phyloP scores from a whole-genome alignment of 2,888 invertebrate genomes.

The Charanyca ferruginea region DNA sequence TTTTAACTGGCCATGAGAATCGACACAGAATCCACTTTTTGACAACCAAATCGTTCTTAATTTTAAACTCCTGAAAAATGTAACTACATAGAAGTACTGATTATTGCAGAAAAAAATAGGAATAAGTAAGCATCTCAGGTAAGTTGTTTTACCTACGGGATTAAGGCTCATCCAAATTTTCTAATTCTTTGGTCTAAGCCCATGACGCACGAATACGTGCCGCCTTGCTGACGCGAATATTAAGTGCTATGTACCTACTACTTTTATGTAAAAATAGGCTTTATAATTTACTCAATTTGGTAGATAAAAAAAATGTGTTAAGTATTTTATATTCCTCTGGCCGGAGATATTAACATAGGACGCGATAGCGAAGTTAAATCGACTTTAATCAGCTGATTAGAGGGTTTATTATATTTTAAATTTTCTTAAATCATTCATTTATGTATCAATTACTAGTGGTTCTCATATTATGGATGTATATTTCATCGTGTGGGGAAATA shows the following conservation, averaged over 20 bases:
- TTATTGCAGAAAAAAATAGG: not conserved
- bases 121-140: not conserved
- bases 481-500: constrained; percentile 40
- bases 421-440: constrained; percentile 24
- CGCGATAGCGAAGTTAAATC: constrained; percentile 54
- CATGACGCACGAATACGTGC: constrained; percentile 78
- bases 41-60: not conserved
- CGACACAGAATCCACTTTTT: not conserved
- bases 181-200: constrained; percentile 50
- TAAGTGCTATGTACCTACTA: constrained; percentile 74
- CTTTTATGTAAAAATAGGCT: constrained; percentile 67
- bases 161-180: constrained; percentile 55
- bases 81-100: not conserved
- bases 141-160: not conserved
- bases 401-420: constrained; percentile 49
- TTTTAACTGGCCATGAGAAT: not conserved
- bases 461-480: constrained; percentile 40
- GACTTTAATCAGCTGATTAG: constrained; percentile 47
- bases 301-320: constrained; percentile 51
- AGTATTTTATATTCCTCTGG: constrained; percentile 59
- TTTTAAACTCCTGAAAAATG: not conserved
- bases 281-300: constrained; percentile 66
- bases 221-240: constrained; percentile 81
- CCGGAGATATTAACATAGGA: constrained; percentile 62
- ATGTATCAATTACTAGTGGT: constrained; percentile 49